These are phyloP conservation scores for Drosophila simulans DNA, from an alignment of 1,140 invertebrate genomes.

Conservation along the genomic window DNA sequence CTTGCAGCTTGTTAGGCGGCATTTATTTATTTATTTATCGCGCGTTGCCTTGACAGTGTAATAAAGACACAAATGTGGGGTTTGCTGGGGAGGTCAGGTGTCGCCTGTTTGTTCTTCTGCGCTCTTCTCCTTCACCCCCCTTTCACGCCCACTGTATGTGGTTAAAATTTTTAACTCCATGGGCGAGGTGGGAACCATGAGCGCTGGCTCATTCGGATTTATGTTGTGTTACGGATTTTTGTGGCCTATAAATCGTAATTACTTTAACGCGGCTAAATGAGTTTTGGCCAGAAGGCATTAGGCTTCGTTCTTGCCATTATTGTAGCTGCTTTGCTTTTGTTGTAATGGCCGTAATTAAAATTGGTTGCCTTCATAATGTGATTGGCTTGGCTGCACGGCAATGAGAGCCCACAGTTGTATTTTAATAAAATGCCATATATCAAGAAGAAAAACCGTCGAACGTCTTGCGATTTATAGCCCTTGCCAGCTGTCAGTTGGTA, in stretches of 20 bases:
- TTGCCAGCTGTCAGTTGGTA: conserved; percentile 10
- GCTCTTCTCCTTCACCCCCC: neutral
- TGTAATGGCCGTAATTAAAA: conserved; percentile 80
- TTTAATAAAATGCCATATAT: conserved; percentile 70
- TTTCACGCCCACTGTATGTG: conserved; percentile 33
- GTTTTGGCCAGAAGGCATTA: conserved; percentile 75
- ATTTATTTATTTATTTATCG: conserved; percentile 83
- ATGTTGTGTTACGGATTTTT: conserved; percentile 82
- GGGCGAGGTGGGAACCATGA: neutral
- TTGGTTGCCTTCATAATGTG: conserved; percentile 80
- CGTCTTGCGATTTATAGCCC: conserved; percentile 54
- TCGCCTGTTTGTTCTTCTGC: conserved; percentile 43
- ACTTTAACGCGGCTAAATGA: conserved; percentile 81
- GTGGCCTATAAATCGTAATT: conserved; percentile 82
- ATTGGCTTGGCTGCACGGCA: conserved; percentile 58
- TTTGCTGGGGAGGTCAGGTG: conserved; percentile 55
- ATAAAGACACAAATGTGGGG: conserved; percentile 69
- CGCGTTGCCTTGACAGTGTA: conserved; percentile 71
- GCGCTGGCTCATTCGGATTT: conserved; percentile 75
- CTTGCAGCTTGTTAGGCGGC: conserved; percentile 76
- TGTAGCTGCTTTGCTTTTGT: conserved; percentile 42
- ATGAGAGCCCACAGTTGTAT: conserved; percentile 13
- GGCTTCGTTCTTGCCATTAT: conserved; percentile 49
- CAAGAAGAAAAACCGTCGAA: conserved; percentile 59
- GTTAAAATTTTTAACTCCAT: conserved; percentile 76